Percentiles rank a stretch among this genome's conserved stretches.
Conservation (phyloP, 23 tunicate genomes). For the Trididemnum nubilum region DNA sequence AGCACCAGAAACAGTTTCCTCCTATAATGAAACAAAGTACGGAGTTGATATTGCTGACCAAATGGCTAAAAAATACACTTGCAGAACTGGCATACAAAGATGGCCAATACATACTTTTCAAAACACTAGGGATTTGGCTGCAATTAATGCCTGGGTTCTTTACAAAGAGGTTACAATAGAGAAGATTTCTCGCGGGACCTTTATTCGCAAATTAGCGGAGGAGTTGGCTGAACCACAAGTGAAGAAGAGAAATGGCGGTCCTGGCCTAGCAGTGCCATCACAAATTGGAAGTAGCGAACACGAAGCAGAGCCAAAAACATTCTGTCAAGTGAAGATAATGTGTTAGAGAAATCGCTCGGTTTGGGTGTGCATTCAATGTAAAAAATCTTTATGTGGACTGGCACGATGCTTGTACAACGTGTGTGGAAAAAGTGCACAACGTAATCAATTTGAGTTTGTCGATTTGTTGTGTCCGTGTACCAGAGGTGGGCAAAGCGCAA, state of each 20-base stretch:
- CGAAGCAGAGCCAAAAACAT: conserved; percentile 2
- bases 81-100: conserved; percentile 15
- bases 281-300: too few relatives aligned
- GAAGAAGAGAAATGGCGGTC: too few relatives aligned
- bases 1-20: neutral
- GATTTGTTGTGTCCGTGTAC: too few relatives aligned
- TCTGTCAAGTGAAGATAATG: conserved; percentile 5
- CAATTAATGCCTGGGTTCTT: conserved; percentile 20
- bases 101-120: conserved; percentile 25
- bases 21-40: conserved; percentile 27
- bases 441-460: too few relatives aligned
- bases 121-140: conserved; percentile 11
- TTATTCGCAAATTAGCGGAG: conserved; percentile 22
- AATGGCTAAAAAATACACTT: conserved; percentile 15
- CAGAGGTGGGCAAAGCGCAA: too few relatives aligned
- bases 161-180: conserved; percentile 21
- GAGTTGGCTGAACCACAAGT: conserved; percentile 19
- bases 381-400: conserved; percentile 22
- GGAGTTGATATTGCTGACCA: conserved; percentile 15
- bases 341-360: conserved; percentile 25
- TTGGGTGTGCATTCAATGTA: neutral
- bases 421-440: conserved; percentile 17
- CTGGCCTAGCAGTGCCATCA: neutral
- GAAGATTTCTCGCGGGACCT: conserved; percentile 5
- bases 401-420: neutral